Evolutionary conservation across 2,797 vertebrate species (phyloP).

Genomic region (Siniperca obscura): DNA sequence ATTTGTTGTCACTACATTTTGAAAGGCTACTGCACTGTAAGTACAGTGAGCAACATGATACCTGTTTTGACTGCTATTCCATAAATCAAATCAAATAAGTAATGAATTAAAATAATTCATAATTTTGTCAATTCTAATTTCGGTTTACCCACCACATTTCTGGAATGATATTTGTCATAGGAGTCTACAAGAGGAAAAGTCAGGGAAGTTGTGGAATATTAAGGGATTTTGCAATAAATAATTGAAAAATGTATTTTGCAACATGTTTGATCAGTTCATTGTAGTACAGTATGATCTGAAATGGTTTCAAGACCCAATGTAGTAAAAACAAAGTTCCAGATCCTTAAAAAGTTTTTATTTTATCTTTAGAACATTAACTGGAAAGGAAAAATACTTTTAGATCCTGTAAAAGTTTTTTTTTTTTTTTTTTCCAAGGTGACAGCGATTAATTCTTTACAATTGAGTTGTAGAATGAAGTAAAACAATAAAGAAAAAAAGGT

Average conservation of each 20-base stretch:
- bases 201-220: background rate
- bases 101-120: fast-evolving
- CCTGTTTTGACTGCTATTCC: background rate
- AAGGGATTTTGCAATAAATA: background rate
- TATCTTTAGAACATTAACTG: background rate
- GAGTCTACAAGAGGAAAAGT: background rate
- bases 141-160: background rate
- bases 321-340: background rate
- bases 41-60: background rate
- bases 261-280: background rate
- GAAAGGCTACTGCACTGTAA: background rate
- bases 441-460: slow-evolving; percentile 25
- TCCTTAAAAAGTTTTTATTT: background rate
- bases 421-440: background rate
- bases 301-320: background rate
- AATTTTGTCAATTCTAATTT: background rate
- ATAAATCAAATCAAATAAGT: background rate
- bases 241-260: background rate
- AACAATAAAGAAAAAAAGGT: slow-evolving; percentile 35
- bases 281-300: background rate
- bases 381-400: background rate
- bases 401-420: no score
- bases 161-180: background rate
- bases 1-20: slow-evolving; percentile 23
- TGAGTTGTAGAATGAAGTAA: slow-evolving; percentile 10